These are phyloP conservation scores for Etheostoma cragini DNA, from an alignment of 2,113 vertebrate species.

Conservation along the genomic window DNA sequence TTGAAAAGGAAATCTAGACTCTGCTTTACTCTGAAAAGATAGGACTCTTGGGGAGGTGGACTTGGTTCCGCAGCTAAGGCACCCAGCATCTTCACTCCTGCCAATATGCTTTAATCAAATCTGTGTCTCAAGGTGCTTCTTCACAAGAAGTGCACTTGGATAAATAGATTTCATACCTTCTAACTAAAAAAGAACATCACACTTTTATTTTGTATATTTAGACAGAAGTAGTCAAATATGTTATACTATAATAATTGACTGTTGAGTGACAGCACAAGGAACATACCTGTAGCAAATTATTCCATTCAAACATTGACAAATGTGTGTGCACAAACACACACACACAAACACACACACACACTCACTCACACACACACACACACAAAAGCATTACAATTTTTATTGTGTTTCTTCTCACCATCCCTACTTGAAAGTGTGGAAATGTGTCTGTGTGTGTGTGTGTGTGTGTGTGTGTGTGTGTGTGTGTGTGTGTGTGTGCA, in stretches of 20 bases:
- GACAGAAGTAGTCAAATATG: background rate
- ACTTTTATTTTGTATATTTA: background rate
- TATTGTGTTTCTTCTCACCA: conserved; percentile 6
- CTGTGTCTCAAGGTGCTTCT: conserved; percentile 51
- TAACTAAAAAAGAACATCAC: background rate
- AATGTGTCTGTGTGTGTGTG: conserved; percentile 3
- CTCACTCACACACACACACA: background rate
- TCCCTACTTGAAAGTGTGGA: conserved; percentile 23
- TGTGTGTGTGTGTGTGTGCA: background rate
- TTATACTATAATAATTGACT: background rate
- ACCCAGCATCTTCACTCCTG: conserved; percentile 45
- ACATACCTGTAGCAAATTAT: background rate
- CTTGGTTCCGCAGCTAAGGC: conserved; percentile 55
- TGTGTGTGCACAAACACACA: too few relatives aligned
- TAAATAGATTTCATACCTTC: background rate
- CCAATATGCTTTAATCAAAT: conserved; percentile 46
- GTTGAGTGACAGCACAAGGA: background rate
- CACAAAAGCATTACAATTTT: background rate
- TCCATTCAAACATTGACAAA: background rate
- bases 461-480: background rate
- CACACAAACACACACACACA: background rate
- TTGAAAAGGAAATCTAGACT: conserved; percentile 62
- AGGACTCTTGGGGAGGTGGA: conserved; percentile 58
- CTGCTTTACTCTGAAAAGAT: conserved; percentile 52
- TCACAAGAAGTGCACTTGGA: conserved; percentile 3